Evolutionary conservation across 2,113 vertebrate genomes (phyloP).

Genomic region (Galemys pyrenaicus): DNA sequence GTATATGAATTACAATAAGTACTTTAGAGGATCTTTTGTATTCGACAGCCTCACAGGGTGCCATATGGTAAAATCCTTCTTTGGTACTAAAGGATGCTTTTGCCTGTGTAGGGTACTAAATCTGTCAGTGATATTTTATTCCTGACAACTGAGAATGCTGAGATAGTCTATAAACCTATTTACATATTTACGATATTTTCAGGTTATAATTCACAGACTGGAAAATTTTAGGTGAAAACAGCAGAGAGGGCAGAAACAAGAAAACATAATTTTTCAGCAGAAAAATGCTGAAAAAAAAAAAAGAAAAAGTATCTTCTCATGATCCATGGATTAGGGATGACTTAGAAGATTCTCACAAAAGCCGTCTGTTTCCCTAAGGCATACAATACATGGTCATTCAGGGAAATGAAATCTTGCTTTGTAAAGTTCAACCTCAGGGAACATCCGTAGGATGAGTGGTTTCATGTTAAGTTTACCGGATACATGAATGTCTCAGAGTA

Average conservation of each 20-base stretch:
- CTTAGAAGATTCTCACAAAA: constrained; percentile 59
- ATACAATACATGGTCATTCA: not conserved
- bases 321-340: constrained; percentile 56
- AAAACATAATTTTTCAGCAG: not conserved
- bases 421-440: not conserved
- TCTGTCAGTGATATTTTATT: constrained; percentile 63
- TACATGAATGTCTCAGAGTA: not conserved
- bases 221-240: constrained; percentile 63
- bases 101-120: constrained; percentile 61
- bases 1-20: constrained; percentile 41
- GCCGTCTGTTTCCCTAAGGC: not conserved
- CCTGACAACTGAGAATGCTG: constrained; percentile 59
- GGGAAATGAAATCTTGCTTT: constrained; percentile 30
- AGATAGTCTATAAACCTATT: constrained; percentile 59
- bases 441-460: not conserved
- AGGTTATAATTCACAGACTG: constrained; percentile 62
- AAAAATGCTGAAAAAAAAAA: constrained; percentile 42
- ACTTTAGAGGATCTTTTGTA: constrained; percentile 48
- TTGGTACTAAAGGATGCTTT: constrained; percentile 46
- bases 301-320: constrained; percentile 50
- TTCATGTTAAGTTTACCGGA: not conserved
- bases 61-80: constrained; percentile 65
- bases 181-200: constrained; percentile 70
- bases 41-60: constrained; percentile 16
- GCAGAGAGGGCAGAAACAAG: constrained; percentile 48